A percentile compares a stretch with the other conserved stretches of the same genome.
phyloP scores from a whole-genome alignment of 2,888 invertebrate species.

The Amblyteles armatorius region DNA sequence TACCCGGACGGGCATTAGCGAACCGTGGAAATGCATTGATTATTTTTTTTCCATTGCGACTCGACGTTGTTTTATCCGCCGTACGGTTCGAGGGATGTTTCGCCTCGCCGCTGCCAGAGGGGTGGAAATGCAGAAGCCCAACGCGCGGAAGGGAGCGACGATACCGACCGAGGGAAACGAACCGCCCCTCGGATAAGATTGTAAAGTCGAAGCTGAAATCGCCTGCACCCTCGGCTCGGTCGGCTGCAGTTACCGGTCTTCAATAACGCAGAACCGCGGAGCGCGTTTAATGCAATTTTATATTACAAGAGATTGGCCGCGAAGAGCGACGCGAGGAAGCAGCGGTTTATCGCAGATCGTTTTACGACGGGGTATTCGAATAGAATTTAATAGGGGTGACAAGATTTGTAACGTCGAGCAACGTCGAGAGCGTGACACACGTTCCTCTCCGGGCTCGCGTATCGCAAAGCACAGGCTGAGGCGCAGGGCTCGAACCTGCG shows the following conservation, averaged over 20 bases:
- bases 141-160: not conserved
- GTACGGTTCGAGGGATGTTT: not conserved
- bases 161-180: conserved; percentile 49
- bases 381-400: conserved; percentile 19
- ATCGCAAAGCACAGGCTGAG: conserved; percentile 21
- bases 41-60: not conserved
- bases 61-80: conserved; percentile 41
- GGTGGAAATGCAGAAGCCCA: not conserved
- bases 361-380: not conserved
- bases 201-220: not conserved
- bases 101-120: not conserved
- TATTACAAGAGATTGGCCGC: not conserved
- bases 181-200: conserved; percentile 6
- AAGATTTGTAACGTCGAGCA: conserved; percentile 32
- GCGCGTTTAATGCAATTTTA: not conserved
- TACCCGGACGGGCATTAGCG: not conserved
- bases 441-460: conserved; percentile 26
- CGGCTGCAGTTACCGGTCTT: not conserved
- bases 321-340: not conserved
- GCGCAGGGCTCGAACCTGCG: conserved; percentile 16
- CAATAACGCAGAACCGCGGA: not conserved
- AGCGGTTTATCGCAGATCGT: not conserved
- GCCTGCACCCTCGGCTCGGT: not conserved
- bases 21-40: conserved; percentile 15
- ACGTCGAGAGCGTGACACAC: conserved; percentile 23